Evolutionary conservation across 2,888 invertebrate genomes (phyloP).

Genomic region (Tenthredo scrophulariae): DNA sequence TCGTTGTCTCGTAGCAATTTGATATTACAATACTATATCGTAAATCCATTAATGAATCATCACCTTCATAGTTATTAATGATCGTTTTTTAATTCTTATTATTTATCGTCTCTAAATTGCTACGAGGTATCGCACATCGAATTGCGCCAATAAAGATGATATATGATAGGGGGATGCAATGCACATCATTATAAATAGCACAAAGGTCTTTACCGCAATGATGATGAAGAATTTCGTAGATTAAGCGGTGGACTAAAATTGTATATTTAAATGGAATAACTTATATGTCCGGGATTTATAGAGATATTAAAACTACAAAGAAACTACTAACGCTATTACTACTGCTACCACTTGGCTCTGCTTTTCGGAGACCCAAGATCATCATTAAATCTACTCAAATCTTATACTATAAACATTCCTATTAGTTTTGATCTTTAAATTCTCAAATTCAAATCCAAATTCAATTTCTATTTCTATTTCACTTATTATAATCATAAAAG

Average conservation of each 20-base stretch:
- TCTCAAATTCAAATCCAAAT: background rate
- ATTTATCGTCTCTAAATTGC: background rate
- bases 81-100: background rate
- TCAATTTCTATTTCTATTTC: background rate
- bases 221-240: background rate
- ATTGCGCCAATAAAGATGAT: constrained; percentile 68
- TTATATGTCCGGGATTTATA: constrained; percentile 56
- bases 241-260: constrained; percentile 58
- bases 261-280: constrained; percentile 71
- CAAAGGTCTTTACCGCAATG: constrained; percentile 62
- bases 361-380: background rate
- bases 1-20: constrained; percentile 19
- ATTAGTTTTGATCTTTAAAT: background rate
- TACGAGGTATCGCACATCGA: background rate
- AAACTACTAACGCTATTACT: background rate
- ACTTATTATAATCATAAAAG: background rate
- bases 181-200: constrained; percentile 78
- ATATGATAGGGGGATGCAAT: constrained; percentile 63
- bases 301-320: constrained; percentile 48
- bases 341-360: background rate
- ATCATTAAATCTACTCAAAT: background rate
- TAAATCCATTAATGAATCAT: no score
- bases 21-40: background rate
- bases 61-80: background rate
- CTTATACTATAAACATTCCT: background rate